Evolutionary conservation across 2,113 vertebrate species (phyloP).

Genomic region (Lipophrys pholis): DNA sequence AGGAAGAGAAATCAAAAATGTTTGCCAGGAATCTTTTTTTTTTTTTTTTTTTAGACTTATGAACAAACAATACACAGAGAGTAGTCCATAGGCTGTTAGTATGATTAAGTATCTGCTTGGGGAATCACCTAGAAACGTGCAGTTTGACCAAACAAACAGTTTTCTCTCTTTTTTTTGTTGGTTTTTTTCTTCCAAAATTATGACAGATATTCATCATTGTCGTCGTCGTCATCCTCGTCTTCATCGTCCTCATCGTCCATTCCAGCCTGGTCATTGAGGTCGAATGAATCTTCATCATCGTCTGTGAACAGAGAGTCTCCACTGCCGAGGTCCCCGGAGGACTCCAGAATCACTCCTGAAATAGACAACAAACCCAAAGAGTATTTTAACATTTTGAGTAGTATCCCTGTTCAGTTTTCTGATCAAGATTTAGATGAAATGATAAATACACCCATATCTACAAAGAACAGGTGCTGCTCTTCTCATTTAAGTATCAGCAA

Average conservation of each 20-base stretch:
- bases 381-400: background rate
- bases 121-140: constrained; percentile 87
- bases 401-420: background rate
- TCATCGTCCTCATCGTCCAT: constrained; percentile 91
- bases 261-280: constrained; percentile 88
- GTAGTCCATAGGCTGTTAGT: constrained; percentile 86
- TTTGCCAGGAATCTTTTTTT: constrained; percentile 66
- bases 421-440: background rate
- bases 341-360: constrained; percentile 87
- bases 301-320: constrained; percentile 90
- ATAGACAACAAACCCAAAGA: background rate
- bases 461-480: no score
- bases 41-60: constrained; percentile 74
- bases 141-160: constrained; percentile 79
- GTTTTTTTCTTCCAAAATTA: constrained; percentile 51
- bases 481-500: background rate
- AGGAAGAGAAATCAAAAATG: constrained; percentile 68
- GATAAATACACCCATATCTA: background rate
- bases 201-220: constrained; percentile 91
- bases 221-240: constrained; percentile 89
- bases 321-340: constrained; percentile 94
- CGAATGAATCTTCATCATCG: constrained; percentile 73
- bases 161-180: constrained; percentile 55
- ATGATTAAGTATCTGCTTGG: constrained; percentile 82
- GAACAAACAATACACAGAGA: constrained; percentile 91